These are phyloP conservation scores for Caenorhabditis macrosperma DNA, from an alignment of 2,888 invertebrate species.

Conservation along the genomic window DNA sequence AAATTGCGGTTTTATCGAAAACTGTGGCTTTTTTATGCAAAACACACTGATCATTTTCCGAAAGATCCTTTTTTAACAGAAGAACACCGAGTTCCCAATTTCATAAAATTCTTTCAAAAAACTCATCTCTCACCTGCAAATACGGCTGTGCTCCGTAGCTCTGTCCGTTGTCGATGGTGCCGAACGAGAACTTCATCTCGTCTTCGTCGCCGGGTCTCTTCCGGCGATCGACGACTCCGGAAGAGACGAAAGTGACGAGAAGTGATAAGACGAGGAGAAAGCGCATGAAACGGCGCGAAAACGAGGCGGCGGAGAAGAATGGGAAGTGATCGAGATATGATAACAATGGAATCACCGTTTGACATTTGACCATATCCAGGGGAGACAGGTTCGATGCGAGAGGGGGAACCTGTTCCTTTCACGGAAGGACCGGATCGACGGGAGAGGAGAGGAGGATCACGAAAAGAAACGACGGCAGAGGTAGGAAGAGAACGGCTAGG, in stretches of 20 bases:
- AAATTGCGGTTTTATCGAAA: neutral
- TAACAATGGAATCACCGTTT: slow-evolving; percentile 46
- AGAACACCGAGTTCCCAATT: too few species aligned
- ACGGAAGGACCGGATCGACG: neutral
- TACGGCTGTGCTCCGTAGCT: slow-evolving; percentile 57
- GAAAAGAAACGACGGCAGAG: neutral
- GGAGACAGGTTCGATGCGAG: slow-evolving; percentile 28
- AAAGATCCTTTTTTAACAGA: too few species aligned
- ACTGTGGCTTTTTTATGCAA: too few species aligned
- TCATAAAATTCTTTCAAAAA: too few species aligned
- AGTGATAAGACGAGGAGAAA: slow-evolving; percentile 23
- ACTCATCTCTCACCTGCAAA: slow-evolving; percentile 50
- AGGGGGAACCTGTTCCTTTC: slow-evolving; percentile 36
- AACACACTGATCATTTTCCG: too few species aligned
- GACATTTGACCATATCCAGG: slow-evolving; percentile 42
- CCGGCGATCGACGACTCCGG: slow-evolving; percentile 24
- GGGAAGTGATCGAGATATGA: slow-evolving; percentile 18
- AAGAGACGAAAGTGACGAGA: slow-evolving; percentile 1
- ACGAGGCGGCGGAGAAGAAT: neutral
- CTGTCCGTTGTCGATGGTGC: slow-evolving; percentile 54
- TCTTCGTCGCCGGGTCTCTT: slow-evolving; percentile 21
- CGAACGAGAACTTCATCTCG: slow-evolving; percentile 54
- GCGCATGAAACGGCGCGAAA: slow-evolving; percentile 16
- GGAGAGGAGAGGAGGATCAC: neutral
- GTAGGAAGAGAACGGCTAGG: neutral